These are phyloP conservation scores for Danio jaintianensis DNA, from an alignment of 2,797 vertebrate species.

Conservation along the genomic window DNA sequence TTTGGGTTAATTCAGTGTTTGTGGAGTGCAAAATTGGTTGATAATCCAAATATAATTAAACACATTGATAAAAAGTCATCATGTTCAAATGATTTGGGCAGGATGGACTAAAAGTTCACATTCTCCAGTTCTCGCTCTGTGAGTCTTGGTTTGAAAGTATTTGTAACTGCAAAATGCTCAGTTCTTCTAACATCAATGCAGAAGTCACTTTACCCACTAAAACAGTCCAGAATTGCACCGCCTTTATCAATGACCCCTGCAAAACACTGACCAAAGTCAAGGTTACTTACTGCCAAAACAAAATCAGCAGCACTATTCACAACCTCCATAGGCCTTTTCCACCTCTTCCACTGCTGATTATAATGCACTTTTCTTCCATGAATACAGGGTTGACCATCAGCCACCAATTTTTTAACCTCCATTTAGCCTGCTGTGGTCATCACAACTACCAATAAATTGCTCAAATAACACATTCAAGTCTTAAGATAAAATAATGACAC, in stretches of 20 bases:
- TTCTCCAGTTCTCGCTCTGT: not conserved
- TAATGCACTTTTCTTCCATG: not conserved
- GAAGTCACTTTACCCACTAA: not conserved
- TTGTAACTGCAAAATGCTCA: constrained; percentile 14
- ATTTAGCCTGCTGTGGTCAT: not conserved
- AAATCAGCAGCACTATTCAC: not conserved
- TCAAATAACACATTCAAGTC: too few relatives aligned
- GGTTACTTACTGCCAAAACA: not conserved
- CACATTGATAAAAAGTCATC: not conserved
- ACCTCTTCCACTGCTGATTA: not conserved
- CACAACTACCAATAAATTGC: not conserved
- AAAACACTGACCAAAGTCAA: not conserved
- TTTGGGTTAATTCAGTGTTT: not conserved
- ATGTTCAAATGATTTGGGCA: constrained; percentile 5
- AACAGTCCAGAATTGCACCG: not conserved
- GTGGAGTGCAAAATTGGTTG: not conserved
- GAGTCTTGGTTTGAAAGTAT: not conserved
- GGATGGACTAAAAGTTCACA: constrained; percentile 2
- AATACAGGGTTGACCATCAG: not conserved
- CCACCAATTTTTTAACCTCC: not conserved
- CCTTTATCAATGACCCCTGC: not conserved
- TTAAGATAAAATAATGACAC: too few relatives aligned
- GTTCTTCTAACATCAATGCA: constrained; percentile 15
- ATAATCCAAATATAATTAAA: not conserved
- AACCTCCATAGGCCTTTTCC: not conserved